These are phyloP conservation scores for Ligdia adustata DNA, from an alignment of 2,888 invertebrate species.

Conservation along the genomic window DNA sequence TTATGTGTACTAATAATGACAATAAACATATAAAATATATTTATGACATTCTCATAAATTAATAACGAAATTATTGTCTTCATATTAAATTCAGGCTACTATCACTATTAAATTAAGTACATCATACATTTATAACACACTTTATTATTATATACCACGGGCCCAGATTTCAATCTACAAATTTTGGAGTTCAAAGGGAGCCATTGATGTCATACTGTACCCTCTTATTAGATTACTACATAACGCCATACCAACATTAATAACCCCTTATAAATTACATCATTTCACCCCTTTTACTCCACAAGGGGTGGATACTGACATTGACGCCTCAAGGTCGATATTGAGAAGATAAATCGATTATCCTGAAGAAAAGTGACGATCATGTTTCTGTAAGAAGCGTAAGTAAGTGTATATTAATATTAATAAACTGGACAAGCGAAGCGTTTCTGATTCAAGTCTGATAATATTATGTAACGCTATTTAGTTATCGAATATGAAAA, in stretches of 20 bases:
- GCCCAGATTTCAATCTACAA: slow-evolving; percentile 13
- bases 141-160: background rate
- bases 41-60: no score
- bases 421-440: no score
- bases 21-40: no score
- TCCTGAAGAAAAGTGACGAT: slow-evolving; percentile 3
- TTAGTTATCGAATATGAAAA: no score
- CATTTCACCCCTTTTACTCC: slow-evolving; percentile 16
- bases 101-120: background rate
- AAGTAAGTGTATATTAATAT: no score
- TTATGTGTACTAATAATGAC: no score
- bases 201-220: slow-evolving; percentile 10
- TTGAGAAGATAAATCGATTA: slow-evolving; percentile 14
- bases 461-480: no score
- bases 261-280: slow-evolving; percentile 24
- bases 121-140: background rate
- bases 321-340: slow-evolving; percentile 21
- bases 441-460: no score
- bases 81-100: no score
- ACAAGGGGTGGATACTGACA: slow-evolving; percentile 16
- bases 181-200: slow-evolving; percentile 18
- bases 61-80: no score
- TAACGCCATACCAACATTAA: slow-evolving; percentile 18
- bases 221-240: slow-evolving; percentile 21
- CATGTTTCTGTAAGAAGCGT: background rate